These are phyloP conservation scores for Muntiacus muntjak DNA, from an alignment of 2,113 vertebrate species.

Conservation along the genomic window DNA sequence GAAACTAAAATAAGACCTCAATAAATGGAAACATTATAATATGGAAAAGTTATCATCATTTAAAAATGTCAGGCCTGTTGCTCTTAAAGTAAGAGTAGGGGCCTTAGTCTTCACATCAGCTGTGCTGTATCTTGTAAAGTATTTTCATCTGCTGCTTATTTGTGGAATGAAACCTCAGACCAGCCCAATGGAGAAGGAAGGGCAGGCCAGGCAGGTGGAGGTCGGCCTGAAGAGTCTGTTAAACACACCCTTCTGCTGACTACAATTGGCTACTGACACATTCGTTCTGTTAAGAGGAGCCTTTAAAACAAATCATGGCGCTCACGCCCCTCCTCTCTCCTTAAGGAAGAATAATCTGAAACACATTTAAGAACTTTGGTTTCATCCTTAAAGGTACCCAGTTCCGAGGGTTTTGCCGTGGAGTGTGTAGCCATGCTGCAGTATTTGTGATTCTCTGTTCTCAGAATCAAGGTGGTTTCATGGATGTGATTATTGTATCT, in stretches of 20 bases:
- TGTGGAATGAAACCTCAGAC: constrained; percentile 71
- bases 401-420: not conserved
- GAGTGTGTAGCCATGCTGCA: not conserved
- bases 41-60: not conserved
- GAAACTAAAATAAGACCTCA: not conserved
- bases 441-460: not conserved
- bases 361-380: not conserved
- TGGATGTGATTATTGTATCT: constrained; percentile 1
- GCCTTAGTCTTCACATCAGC: constrained; percentile 30
- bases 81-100: constrained; percentile 70
- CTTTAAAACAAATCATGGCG: not conserved
- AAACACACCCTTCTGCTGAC: constrained; percentile 81
- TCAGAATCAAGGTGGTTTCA: constrained; percentile 25
- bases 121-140: constrained; percentile 69
- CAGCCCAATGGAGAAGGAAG: not conserved
- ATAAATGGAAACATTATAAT: not conserved
- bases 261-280: constrained; percentile 15
- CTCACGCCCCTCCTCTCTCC: not conserved
- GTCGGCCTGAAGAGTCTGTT: constrained; percentile 78
- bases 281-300: constrained; percentile 19
- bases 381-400: not conserved
- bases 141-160: constrained; percentile 76
- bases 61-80: not conserved
- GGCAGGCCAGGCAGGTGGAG: not conserved
- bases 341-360: not conserved